Percentiles rank a stretch among this genome's conserved stretches.
These are phyloP conservation scores for Oscheius sp. DNA, from an alignment of 2,888 invertebrate species.

Conservation along the genomic window DNA sequence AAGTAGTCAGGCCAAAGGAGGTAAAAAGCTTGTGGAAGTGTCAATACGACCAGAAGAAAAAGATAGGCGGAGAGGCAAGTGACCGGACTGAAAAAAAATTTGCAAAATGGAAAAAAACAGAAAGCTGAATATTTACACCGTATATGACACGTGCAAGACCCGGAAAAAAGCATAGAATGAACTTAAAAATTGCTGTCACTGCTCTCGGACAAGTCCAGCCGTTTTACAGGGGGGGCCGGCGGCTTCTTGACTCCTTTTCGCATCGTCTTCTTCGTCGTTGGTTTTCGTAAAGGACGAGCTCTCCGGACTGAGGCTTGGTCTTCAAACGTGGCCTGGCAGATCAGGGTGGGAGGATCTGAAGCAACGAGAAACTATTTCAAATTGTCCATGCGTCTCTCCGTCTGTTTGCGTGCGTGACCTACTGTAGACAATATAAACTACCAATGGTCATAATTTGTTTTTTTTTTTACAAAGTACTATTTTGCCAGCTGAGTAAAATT, in stretches of 20 bases:
- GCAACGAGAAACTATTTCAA: background rate
- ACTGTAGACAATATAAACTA: too few relatives aligned
- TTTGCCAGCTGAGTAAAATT: too few relatives aligned
- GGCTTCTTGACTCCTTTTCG: background rate
- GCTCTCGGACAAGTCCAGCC: constrained; percentile 32
- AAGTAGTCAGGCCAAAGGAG: too few relatives aligned
- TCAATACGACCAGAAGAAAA: background rate
- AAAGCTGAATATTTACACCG: background rate
- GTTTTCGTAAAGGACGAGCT: background rate
- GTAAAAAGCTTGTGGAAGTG: too few relatives aligned
- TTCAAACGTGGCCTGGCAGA: constrained; percentile 28
- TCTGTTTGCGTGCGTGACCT: too few relatives aligned
- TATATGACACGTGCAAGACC: background rate
- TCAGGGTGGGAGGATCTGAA: constrained; percentile 21
- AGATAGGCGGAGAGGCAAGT: background rate
- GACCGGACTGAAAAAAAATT: constrained; percentile 2
- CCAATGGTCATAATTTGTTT: too few relatives aligned
- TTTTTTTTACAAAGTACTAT: too few relatives aligned
- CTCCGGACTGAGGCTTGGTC: background rate
- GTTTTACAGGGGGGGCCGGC: background rate
- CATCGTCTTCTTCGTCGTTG: background rate
- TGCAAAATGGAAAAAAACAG: constrained; percentile 5
- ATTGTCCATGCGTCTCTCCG: background rate
- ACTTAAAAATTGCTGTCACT: constrained; percentile 30
- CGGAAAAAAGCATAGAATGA: background rate